Percentiles rank a stretch among this genome's conserved stretches.
These are phyloP conservation scores for Tylochromis polylepis DNA, from an alignment of 2,113 vertebrate genomes.

Conservation along the genomic window DNA sequence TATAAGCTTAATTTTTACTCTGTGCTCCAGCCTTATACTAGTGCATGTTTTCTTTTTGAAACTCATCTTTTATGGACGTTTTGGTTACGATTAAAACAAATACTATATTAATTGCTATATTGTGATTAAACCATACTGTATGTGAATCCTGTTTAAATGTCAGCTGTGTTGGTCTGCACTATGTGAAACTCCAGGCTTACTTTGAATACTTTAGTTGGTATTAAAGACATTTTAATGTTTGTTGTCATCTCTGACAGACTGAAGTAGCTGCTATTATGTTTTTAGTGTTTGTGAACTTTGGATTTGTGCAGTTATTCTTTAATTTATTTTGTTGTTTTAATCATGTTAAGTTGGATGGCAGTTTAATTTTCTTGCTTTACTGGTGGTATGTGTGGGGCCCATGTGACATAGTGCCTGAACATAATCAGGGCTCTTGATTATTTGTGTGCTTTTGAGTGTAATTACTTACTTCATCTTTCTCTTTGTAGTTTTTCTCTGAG, in stretches of 20 bases:
- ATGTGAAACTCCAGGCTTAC: background rate
- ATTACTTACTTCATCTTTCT: constrained; percentile 46
- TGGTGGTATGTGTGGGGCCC: background rate
- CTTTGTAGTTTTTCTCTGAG: constrained; percentile 71
- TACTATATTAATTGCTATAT: background rate
- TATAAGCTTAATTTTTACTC: too few species aligned
- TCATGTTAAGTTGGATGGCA: background rate
- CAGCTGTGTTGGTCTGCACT: background rate
- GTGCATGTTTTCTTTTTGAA: too few species aligned
- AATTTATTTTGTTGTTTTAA: background rate
- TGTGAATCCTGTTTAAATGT: background rate
- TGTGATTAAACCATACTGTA: background rate
- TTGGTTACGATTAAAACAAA: background rate
- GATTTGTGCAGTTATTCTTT: background rate
- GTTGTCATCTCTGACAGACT: background rate
- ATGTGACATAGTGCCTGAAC: background rate
- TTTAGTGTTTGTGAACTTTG: background rate
- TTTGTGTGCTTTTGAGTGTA: background rate
- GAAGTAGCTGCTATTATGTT: background rate
- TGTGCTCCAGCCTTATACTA: too few species aligned
- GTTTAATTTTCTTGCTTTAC: background rate
- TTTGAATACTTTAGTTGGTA: background rate
- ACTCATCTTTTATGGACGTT: too few species aligned
- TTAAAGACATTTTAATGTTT: background rate
- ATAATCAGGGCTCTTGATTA: background rate